Base-by-base conservation (phyloP, 2,797 vertebrate species). In the Pseudochaenichthys georgianus region DNA sequence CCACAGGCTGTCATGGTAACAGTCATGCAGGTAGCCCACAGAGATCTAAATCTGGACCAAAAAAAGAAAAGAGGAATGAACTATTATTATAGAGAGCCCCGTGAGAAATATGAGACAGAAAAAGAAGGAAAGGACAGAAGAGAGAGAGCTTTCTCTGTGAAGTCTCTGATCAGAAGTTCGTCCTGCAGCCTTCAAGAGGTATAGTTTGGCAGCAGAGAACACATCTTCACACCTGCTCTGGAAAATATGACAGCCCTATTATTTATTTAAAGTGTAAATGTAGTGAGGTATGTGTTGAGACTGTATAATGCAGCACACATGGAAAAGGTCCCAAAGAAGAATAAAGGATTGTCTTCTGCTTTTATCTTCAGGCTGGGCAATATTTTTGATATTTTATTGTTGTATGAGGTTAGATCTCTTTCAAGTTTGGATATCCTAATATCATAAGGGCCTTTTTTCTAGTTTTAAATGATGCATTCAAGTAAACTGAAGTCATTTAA, bases 1-100 rank as follows among this genome's bases (percentile, higher is more conserved):
- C 88, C 87, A 89, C 88, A 85, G 76, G 92, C 88, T 90, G 90
- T 90, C 91, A 93, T 93, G 93, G 94, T 92, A 93, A 91, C 92
- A 78, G 87, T 87, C 93, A 92, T 83, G 88, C 90, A 93, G 88
- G 90, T 91, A 91, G 90, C 87, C 90, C 89, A 86, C 92, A 91
- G 88, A 92, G 89, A 93, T 91, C 91, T 93, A 93, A 92, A 93
- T 93, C 92, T 92, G 89, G 90, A 92, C 28, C 34, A 72, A 87
- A 85, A 83, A 86, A 88, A 83, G 81, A 82, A 90, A 87, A 88
- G 81, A 91, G 88, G 91, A 90, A 88, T 90, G 81, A 90, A 84
- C 73, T 93, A 90, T 91, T 87, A 93, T 92, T 91, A 90, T 83
- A 92, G 89, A 81, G 80, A 51, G 83, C 88, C 91, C 89, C 88